Evolutionary conservation across 1,140 invertebrate species (phyloP).

Genomic region (Chrysomallon squamiferum): DNA sequence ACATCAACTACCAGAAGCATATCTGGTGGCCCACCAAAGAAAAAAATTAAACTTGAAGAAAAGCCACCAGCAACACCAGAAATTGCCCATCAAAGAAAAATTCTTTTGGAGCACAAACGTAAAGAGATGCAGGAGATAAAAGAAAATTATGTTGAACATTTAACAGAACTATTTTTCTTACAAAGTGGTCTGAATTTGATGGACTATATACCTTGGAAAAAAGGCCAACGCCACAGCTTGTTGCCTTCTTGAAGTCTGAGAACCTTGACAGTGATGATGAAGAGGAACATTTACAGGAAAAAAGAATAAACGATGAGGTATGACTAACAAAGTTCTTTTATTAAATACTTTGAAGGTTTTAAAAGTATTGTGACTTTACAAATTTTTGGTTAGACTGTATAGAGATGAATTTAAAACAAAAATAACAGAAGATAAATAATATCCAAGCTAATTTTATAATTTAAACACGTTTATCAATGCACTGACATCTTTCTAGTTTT

Average conservation of each 20-base stretch:
- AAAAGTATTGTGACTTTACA: too few species aligned
- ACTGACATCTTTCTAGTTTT: too few species aligned
- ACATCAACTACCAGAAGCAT: slow-evolving; percentile 3
- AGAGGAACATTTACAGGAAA: slow-evolving; percentile 60
- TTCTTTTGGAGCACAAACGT: slow-evolving; percentile 48
- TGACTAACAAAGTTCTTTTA: too few species aligned
- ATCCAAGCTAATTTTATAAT: too few species aligned
- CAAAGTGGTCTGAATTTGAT: slow-evolving; percentile 85
- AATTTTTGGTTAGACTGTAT: too few species aligned
- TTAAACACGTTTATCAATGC: too few species aligned
- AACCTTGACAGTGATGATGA: slow-evolving; percentile 75
- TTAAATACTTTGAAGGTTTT: too few species aligned
- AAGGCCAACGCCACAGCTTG: slow-evolving; percentile 77
- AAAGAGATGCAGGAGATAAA: slow-evolving; percentile 56
- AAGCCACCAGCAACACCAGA: slow-evolving; percentile 49
- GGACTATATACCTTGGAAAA: slow-evolving; percentile 83
- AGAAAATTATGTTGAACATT: slow-evolving; percentile 77
- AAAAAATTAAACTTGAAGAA: slow-evolving; percentile 60
- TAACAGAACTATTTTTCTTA: slow-evolving; percentile 84
- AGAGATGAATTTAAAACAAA: too few species aligned
- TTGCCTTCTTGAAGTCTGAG: slow-evolving; percentile 77
- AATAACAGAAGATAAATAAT: too few species aligned
- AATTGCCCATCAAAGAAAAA: slow-evolving; percentile 48
- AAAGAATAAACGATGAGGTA: slow-evolving; percentile 52
- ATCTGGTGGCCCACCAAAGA: slow-evolving; percentile 51